A percentile compares a stretch with the other conserved stretches of the same genome.
Evolutionary conservation across 2,113 vertebrate genomes (phyloP).

Genomic region (Heliornis fulica): DNA sequence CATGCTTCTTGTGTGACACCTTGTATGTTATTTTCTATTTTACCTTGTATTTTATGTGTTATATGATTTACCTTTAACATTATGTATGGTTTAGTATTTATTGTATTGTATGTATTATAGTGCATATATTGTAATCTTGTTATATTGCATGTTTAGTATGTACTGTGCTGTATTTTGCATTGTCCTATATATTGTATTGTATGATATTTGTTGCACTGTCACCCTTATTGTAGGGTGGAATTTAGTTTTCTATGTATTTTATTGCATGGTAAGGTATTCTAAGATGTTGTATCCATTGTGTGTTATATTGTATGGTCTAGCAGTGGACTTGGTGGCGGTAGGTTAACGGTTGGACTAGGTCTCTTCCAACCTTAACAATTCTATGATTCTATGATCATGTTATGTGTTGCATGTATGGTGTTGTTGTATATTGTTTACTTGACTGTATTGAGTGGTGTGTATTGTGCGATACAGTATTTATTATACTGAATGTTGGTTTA

Average conservation of each 20-base stretch:
- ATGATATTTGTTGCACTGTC: background rate
- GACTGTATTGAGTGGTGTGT: background rate
- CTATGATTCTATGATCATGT: too few relatives aligned
- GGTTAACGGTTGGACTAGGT: too few relatives aligned
- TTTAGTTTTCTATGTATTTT: background rate
- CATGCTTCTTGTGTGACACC: too few relatives aligned
- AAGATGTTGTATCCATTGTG: background rate
- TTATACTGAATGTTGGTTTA: background rate
- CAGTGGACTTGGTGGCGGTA: too few relatives aligned
- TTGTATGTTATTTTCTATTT: background rate
- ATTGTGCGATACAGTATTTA: background rate
- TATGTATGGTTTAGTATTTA: background rate
- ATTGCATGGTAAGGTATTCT: background rate
- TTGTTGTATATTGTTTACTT: background rate
- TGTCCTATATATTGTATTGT: background rate
- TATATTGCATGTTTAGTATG: background rate
- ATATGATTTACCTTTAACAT: background rate
- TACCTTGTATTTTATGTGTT: background rate
- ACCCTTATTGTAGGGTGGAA: background rate
- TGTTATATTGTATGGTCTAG: too few relatives aligned
- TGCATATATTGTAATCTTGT: background rate
- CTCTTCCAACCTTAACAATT: too few relatives aligned
- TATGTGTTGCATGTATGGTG: background rate
- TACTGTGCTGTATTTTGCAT: too few relatives aligned
- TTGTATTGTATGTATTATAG: too few relatives aligned